These are phyloP conservation scores for Oncopodura yosiiana DNA, from an alignment of 1,140 invertebrate genomes.

Conservation along the genomic window DNA sequence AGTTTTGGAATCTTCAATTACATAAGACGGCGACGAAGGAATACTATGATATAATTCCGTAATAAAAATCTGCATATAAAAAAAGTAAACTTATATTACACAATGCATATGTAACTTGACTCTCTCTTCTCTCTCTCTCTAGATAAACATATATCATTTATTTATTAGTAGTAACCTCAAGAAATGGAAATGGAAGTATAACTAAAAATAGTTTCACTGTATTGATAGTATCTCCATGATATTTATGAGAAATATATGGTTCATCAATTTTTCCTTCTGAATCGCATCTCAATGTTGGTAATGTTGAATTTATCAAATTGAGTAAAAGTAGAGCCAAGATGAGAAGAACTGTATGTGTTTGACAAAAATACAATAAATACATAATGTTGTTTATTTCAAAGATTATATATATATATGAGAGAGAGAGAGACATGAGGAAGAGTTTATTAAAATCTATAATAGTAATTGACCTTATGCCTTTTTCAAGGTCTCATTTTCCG, in stretches of 20 bases:
- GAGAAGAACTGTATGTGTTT: conserved; percentile 5
- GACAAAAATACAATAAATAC: not conserved
- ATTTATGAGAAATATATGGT: conserved; percentile 22
- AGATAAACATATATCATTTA: not conserved
- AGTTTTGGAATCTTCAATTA: not conserved
- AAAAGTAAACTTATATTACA: not conserved
- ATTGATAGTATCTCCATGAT: conserved; percentile 26
- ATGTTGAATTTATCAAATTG: conserved; percentile 24
- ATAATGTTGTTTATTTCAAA: not conserved
- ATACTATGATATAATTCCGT: conserved; percentile 24
- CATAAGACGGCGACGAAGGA: conserved; percentile 8
- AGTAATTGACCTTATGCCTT: too few species aligned
- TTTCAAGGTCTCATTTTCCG: too few species aligned
- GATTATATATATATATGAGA: too few species aligned
- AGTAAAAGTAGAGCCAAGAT: conserved; percentile 8
- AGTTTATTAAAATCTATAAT: too few species aligned
- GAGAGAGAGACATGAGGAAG: too few species aligned
- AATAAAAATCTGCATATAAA: conserved; percentile 16
- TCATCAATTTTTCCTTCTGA: conserved; percentile 1
- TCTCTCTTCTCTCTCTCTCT: not conserved
- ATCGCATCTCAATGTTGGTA: conserved; percentile 23
- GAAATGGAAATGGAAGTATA: conserved; percentile 14
- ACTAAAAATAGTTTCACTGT: conserved; percentile 13
- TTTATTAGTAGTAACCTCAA: conserved; percentile 11
- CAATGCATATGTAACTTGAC: not conserved